phyloP scores from a whole-genome alignment of 1,140 invertebrate genomes.

The Diabrotica virgifera region DNA sequence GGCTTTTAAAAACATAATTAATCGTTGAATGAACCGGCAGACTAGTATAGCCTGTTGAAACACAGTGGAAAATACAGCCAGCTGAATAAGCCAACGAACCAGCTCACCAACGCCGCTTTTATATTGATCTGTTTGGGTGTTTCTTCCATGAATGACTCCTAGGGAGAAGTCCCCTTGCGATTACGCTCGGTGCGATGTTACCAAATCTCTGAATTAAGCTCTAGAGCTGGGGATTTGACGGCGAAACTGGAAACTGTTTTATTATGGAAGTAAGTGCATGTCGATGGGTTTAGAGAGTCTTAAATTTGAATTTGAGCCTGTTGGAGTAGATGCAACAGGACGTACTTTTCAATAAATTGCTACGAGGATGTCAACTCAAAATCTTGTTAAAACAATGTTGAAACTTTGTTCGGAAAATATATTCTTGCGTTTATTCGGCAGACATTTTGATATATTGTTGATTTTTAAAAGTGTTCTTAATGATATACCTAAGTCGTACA shows the following conservation, averaged over 20 bases:
- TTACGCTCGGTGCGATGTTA: background rate
- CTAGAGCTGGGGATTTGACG: background rate
- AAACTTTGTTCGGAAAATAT: too few species aligned
- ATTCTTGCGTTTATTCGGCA: too few species aligned
- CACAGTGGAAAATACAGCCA: background rate
- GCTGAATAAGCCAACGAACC: slow-evolving; percentile 9
- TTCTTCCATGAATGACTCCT: slow-evolving; percentile 13
- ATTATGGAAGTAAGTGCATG: background rate
- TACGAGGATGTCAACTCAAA: too few species aligned
- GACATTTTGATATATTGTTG: too few species aligned
- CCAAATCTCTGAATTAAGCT: background rate
- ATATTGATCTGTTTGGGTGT: slow-evolving; percentile 17
- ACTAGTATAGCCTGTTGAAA: background rate
- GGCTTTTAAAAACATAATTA: background rate
- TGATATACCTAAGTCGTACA: too few species aligned
- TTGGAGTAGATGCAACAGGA: too few species aligned
- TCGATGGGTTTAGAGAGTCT: background rate
- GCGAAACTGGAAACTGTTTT: background rate
- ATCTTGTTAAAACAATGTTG: too few species aligned
- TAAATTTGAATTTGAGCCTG: background rate
- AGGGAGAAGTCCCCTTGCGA: background rate
- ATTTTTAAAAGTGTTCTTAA: too few species aligned
- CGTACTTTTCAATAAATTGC: too few species aligned
- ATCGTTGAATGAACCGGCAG: background rate
- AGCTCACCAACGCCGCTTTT: background rate